These are phyloP conservation scores for Australoheros scitulus DNA, from an alignment of 2,113 vertebrate species.

Conservation along the genomic window DNA sequence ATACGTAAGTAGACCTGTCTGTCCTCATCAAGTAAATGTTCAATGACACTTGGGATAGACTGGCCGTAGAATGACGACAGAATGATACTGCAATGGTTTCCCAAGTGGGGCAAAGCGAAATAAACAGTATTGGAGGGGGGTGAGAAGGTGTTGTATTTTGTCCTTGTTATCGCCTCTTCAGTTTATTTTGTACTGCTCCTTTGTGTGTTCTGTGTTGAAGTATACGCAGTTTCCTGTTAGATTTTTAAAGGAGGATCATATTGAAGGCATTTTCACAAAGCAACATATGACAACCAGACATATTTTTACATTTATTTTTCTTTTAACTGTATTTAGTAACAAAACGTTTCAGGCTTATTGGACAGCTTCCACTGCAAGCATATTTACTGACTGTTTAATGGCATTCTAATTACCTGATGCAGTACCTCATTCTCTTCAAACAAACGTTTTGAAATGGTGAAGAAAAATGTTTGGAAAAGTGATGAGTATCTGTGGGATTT, in stretches of 20 bases:
- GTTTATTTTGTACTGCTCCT: slow-evolving; percentile 76
- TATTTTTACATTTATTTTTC: slow-evolving; percentile 25
- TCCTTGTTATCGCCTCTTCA: slow-evolving; percentile 61
- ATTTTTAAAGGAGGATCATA: neutral
- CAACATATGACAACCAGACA: slow-evolving; percentile 15
- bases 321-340: slow-evolving; percentile 22
- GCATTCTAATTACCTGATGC: slow-evolving; percentile 20
- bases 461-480: slow-evolving; percentile 12
- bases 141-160: slow-evolving; percentile 32
- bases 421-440: neutral
- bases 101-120: slow-evolving; percentile 73
- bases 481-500: slow-evolving; percentile 21
- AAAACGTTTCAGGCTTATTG: slow-evolving; percentile 13
- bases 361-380: slow-evolving; percentile 8
- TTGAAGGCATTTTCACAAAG: neutral
- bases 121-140: slow-evolving; percentile 61
- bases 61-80: slow-evolving; percentile 65
- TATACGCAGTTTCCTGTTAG: slow-evolving; percentile 47
- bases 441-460: slow-evolving; percentile 19
- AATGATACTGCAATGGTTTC: slow-evolving; percentile 72
- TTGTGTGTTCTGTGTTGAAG: slow-evolving; percentile 76
- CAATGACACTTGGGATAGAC: slow-evolving; percentile 80
- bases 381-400: slow-evolving; percentile 22
- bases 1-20: slow-evolving; percentile 83
- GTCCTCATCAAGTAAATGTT: slow-evolving; percentile 87